These are phyloP conservation scores for Portunus trituberculatus DNA, from an alignment of 1,140 invertebrate genomes.

Conservation along the genomic window DNA sequence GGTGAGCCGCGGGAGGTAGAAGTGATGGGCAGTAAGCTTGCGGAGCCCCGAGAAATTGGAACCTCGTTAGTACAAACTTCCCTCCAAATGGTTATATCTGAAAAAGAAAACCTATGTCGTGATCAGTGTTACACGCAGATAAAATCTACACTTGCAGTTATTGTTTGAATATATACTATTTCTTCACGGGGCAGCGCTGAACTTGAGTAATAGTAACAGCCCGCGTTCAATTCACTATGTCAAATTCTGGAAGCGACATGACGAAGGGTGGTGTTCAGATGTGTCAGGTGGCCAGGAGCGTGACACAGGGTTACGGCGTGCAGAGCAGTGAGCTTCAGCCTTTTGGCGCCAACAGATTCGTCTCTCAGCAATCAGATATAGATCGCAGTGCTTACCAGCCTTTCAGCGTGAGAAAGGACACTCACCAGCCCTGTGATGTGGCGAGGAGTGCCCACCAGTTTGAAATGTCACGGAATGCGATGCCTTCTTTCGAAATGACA, in stretches of 20 bases:
- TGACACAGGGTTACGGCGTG: conserved; percentile 14
- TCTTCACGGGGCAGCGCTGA: background rate
- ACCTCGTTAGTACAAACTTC: conserved; percentile 66
- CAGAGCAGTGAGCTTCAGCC: conserved; percentile 21
- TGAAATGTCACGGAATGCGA: conserved; percentile 27
- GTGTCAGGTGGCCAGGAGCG: conserved; percentile 45
- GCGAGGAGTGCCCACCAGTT: conserved; percentile 29
- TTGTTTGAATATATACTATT: background rate
- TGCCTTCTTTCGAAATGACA: conserved; percentile 28
- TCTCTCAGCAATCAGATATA: conserved; percentile 48
- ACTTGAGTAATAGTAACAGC: background rate
- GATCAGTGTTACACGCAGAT: background rate
- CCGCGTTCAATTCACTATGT: conserved; percentile 38
- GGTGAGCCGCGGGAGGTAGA: background rate
- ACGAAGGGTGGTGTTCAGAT: conserved; percentile 49
- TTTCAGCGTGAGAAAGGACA: background rate
- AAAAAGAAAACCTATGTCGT: background rate
- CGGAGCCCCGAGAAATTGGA: conserved; percentile 41
- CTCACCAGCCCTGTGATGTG: conserved; percentile 41
- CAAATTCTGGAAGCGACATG: conserved; percentile 52
- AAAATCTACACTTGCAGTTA: background rate
- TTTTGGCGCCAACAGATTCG: conserved; percentile 48
- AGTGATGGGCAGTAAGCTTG: conserved; percentile 51
- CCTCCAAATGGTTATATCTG: background rate
- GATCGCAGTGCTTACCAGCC: conserved; percentile 25